These are phyloP conservation scores for Polyommatus iphigenia DNA, from an alignment of 2,888 invertebrate genomes.

Conservation along the genomic window DNA sequence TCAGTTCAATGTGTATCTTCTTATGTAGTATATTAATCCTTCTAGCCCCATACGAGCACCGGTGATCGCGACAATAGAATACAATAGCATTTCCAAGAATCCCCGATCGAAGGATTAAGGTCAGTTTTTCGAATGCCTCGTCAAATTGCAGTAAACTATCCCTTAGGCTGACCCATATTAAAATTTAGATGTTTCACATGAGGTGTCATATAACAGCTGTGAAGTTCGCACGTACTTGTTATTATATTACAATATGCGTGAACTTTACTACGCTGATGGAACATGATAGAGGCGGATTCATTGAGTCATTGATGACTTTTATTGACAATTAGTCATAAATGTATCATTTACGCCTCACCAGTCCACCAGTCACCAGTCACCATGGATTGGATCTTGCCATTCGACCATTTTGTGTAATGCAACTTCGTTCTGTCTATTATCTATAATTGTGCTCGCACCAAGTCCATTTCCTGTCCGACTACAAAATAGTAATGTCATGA, in stretches of 20 bases:
- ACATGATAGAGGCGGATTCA: not conserved
- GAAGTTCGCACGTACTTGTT: not conserved
- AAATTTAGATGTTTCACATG: not conserved
- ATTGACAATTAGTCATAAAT: constrained; percentile 15
- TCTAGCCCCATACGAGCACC: too few species aligned
- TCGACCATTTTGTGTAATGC: not conserved
- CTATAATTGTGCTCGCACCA: too few species aligned
- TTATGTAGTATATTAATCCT: too few species aligned
- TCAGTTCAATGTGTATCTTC: too few species aligned
- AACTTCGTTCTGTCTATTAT: not conserved
- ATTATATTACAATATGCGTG: not conserved
- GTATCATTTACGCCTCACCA: not conserved
- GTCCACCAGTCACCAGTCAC: not conserved
- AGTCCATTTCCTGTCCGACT: too few species aligned
- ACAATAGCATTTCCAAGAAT: too few species aligned
- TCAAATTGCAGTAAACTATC: too few species aligned
- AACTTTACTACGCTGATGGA: not conserved
- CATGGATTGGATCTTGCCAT: not conserved
- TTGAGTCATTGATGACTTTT: constrained; percentile 9
- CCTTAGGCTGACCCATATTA: not conserved
- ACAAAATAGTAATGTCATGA: too few species aligned
- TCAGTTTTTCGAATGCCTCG: too few species aligned
- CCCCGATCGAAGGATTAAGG: too few species aligned
- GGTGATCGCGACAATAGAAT: too few species aligned
- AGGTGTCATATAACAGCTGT: not conserved